A percentile compares a stretch with the other conserved stretches of the same genome.
phyloP scores from a whole-genome alignment of 2,888 invertebrate species.

The Parnassius orleans region DNA sequence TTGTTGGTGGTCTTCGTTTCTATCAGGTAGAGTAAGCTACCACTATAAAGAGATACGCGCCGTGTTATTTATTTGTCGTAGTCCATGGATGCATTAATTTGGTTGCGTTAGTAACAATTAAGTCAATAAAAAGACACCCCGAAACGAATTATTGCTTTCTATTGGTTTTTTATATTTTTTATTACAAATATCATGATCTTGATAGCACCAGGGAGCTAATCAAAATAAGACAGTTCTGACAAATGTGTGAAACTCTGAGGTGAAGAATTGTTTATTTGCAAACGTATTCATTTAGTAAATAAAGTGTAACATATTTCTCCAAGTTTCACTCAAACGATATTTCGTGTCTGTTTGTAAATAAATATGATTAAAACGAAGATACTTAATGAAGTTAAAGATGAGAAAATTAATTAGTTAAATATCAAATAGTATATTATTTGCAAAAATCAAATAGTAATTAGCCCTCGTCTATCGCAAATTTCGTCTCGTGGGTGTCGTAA shows the following conservation, averaged over 20 bases:
- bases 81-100: constrained; percentile 5
- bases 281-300: too few relatives aligned
- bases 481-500: too few relatives aligned
- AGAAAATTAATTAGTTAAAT: too few relatives aligned
- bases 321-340: too few relatives aligned
- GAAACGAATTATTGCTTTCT: constrained; percentile 20
- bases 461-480: too few relatives aligned
- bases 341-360: too few relatives aligned
- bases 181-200: constrained; percentile 14
- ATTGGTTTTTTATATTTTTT: constrained; percentile 20
- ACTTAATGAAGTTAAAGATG: too few relatives aligned
- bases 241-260: constrained; percentile 29
- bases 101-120: constrained; percentile 14
- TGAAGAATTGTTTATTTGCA: neutral
- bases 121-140: constrained; percentile 15
- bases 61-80: constrained; percentile 22
- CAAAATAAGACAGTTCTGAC: constrained; percentile 37
- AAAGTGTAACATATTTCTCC: too few relatives aligned
- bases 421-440: too few relatives aligned
- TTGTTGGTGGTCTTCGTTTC: constrained; percentile 51
- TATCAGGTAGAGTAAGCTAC: constrained; percentile 34
- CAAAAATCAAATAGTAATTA: too few relatives aligned
- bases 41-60: constrained; percentile 17
- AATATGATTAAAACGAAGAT: too few relatives aligned
- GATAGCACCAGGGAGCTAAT: constrained; percentile 32